phyloP scores from a whole-genome alignment of 2,113 vertebrate species.

The Chamaea fasciata region DNA sequence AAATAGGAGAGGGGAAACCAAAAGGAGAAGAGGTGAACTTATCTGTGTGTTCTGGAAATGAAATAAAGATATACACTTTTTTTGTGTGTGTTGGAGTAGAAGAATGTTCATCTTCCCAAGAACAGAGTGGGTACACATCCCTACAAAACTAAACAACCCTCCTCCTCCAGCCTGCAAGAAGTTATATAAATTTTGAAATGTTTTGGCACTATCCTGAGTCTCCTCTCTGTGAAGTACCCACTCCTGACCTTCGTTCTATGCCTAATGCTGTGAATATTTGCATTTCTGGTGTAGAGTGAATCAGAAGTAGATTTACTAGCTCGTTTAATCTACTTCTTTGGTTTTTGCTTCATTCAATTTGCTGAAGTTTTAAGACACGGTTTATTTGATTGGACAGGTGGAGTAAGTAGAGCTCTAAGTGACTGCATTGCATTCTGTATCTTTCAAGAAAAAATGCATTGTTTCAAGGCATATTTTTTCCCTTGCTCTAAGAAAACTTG shows the following conservation, averaged over 20 bases:
- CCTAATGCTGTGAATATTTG: background rate
- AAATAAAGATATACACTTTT: background rate
- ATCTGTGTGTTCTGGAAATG: background rate
- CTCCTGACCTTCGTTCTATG: background rate
- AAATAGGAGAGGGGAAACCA: rapidly evolving
- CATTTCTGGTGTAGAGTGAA: background rate
- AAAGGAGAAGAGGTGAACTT: background rate
- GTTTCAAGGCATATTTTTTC: background rate
- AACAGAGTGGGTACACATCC: background rate
- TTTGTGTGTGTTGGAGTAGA: background rate
- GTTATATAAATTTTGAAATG: background rate
- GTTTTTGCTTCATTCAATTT: background rate
- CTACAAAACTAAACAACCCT: background rate
- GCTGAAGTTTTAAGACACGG: background rate
- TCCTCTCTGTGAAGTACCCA: background rate
- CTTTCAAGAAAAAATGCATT: background rate
- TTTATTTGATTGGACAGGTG: background rate
- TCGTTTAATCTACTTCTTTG: background rate
- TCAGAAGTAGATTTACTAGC: background rate
- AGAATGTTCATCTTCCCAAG: background rate
- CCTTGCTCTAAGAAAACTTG: background rate
- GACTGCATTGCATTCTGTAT: background rate
- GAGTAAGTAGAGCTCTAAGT: background rate
- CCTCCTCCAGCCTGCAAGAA: background rate
- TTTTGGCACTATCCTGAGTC: background rate